Conservation (phyloP, 2,888 invertebrate genomes). For the Megalurothrips usitatus region DNA sequence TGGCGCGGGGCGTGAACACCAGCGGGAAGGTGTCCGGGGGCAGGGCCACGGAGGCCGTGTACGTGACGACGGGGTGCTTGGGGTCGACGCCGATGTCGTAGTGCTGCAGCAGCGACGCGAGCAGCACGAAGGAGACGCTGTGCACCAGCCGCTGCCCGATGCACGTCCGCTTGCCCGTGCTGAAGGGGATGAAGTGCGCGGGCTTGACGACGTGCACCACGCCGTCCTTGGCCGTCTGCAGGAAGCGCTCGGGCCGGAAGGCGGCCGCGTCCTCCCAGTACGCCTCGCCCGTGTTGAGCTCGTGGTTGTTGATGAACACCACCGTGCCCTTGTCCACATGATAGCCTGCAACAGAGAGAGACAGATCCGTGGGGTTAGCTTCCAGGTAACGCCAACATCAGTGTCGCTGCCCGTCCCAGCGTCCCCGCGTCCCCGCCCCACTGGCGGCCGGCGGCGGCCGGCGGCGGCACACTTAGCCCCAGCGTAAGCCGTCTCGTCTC, state of each 20-base stretch:
- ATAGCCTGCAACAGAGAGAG: conserved; percentile 50
- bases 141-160: conserved; percentile 77
- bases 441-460: too few relatives aligned
- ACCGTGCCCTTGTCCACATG: conserved; percentile 71
- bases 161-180: conserved; percentile 80
- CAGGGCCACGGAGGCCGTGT: conserved; percentile 66
- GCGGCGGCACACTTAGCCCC: too few relatives aligned
- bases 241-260: conserved; percentile 72
- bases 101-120: conserved; percentile 66
- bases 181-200: conserved; percentile 76
- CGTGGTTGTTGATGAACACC: conserved; percentile 79
- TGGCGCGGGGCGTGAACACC: conserved; percentile 49
- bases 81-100: conserved; percentile 58
- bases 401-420: background rate
- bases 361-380: background rate
- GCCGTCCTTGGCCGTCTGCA: conserved; percentile 50
- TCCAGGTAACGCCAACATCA: background rate
- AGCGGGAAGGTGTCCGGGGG: conserved; percentile 67
- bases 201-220: conserved; percentile 53
- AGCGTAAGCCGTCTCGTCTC: background rate
- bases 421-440: too few relatives aligned
- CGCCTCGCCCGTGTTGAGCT: conserved; percentile 65
- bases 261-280: conserved; percentile 68
- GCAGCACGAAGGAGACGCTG: conserved; percentile 67
- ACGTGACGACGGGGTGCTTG: conserved; percentile 52